phyloP scores from a whole-genome alignment of 2,113 vertebrate genomes.

The Chaetops frenatus region DNA sequence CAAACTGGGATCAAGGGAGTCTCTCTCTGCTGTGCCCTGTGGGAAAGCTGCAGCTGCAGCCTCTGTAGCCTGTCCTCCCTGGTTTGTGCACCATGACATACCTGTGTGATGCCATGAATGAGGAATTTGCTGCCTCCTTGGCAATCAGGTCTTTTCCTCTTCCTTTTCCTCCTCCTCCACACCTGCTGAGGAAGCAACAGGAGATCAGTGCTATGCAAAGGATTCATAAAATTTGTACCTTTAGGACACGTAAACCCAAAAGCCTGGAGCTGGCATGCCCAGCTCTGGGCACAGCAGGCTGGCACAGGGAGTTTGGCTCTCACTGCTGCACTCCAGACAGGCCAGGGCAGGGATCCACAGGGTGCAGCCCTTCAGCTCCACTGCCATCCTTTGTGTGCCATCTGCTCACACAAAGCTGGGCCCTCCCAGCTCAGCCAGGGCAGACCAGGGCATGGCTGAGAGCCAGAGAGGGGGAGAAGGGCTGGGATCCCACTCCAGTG shows the following conservation, averaged over 20 bases:
- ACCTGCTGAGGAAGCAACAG: neutral
- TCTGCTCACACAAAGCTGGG: neutral
- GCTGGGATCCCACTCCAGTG: neutral
- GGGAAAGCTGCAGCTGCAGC: neutral
- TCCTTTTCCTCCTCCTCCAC: neutral
- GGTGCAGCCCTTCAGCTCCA: slow-evolving; percentile 15
- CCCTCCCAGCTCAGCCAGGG: neutral
- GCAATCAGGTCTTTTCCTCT: neutral
- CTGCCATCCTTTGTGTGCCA: neutral
- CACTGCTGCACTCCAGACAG: neutral
- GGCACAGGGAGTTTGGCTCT: neutral
- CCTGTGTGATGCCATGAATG: rapidly evolving
- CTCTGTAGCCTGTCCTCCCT: neutral
- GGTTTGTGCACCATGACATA: rapidly evolving
- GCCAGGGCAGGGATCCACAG: neutral
- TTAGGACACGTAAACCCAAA: neutral
- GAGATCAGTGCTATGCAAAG: neutral
- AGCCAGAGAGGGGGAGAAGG: neutral
- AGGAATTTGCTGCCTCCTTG: neutral
- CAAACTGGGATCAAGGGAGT: neutral
- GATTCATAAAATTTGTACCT: neutral
- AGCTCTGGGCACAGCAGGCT: neutral
- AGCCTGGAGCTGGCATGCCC: neutral
- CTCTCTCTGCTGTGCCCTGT: neutral
- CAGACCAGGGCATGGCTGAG: neutral